Conservation (phyloP, 2,888 invertebrate species). For the Nomada lathburiana region DNA sequence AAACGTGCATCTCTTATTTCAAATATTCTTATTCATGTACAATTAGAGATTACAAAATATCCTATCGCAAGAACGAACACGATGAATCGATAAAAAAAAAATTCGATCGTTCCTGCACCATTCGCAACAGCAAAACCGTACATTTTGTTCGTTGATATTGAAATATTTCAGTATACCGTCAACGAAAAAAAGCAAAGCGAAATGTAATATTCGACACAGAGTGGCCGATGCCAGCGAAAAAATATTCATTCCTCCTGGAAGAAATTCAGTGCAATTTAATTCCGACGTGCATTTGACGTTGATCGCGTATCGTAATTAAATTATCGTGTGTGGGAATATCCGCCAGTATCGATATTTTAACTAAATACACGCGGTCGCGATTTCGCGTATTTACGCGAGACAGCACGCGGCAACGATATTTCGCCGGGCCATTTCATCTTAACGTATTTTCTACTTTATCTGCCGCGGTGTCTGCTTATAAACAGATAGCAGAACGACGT, state of each 20-base stretch:
- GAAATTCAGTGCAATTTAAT: constrained; percentile 11
- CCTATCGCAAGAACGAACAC: too few species aligned
- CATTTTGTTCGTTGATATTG: too few species aligned
- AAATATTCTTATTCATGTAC: not conserved
- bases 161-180: too few species aligned
- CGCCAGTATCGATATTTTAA: constrained; percentile 19
- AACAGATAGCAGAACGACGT: constrained; percentile 4
- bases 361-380: not conserved
- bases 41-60: too few species aligned
- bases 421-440: constrained; percentile 25
- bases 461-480: constrained; percentile 21
- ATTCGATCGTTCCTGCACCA: too few species aligned
- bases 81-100: too few species aligned
- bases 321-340: constrained; percentile 22
- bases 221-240: not conserved
- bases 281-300: constrained; percentile 2
- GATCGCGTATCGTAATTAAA: constrained; percentile 32
- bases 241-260: not conserved
- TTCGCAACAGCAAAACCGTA: too few species aligned
- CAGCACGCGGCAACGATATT: not conserved
- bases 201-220: not conserved
- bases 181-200: not conserved
- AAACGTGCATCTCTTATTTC: not conserved
- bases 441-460: constrained; percentile 36
- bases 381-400: constrained; percentile 30